A percentile compares a stretch with the other conserved stretches of the same genome.
Conservation (phyloP, 2,113 vertebrate species). For the Mandrillus leucophaeus region DNA sequence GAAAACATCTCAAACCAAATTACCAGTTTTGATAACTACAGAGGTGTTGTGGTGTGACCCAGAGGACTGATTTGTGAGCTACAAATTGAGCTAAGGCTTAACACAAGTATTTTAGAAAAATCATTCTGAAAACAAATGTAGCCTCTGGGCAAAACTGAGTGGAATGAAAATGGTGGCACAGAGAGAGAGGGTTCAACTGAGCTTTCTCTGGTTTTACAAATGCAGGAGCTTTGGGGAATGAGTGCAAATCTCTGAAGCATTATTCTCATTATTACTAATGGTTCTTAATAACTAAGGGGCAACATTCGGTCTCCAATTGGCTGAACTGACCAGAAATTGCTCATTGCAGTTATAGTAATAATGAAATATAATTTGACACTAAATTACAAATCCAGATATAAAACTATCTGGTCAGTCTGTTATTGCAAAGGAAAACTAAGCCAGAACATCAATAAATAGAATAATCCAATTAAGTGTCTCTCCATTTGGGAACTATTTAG, state of each 20-base stretch:
- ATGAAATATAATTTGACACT: conserved; percentile 59
- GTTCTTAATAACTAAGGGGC: conserved; percentile 62
- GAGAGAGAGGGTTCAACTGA: conserved; percentile 49
- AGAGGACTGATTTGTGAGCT: conserved; percentile 42
- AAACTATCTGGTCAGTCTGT: conserved; percentile 18
- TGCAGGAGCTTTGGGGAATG: conserved; percentile 45
- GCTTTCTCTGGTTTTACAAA: conserved; percentile 56
- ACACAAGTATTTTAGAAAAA: conserved; percentile 43
- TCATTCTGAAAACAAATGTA: conserved; percentile 58
- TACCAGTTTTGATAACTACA: not conserved
- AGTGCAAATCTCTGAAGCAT: conserved; percentile 56
- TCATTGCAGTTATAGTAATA: conserved; percentile 1
- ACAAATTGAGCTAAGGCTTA: conserved; percentile 1
- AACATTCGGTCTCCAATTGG: conserved; percentile 43
- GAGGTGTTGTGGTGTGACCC: conserved; percentile 50
- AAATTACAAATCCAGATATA: conserved; percentile 62
- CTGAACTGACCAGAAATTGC: conserved; percentile 57
- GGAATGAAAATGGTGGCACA: not conserved
- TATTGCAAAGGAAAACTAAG: conserved; percentile 51
- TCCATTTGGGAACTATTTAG: conserved; percentile 51
- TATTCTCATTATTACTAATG: conserved; percentile 57
- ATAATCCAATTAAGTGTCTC: conserved; percentile 65
- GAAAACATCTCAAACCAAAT: conserved; percentile 59
- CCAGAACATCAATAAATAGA: conserved; percentile 56
- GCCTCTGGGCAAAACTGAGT: conserved; percentile 51